Conservation (phyloP, 2,888 invertebrate species). For the Tipula unca region DNA sequence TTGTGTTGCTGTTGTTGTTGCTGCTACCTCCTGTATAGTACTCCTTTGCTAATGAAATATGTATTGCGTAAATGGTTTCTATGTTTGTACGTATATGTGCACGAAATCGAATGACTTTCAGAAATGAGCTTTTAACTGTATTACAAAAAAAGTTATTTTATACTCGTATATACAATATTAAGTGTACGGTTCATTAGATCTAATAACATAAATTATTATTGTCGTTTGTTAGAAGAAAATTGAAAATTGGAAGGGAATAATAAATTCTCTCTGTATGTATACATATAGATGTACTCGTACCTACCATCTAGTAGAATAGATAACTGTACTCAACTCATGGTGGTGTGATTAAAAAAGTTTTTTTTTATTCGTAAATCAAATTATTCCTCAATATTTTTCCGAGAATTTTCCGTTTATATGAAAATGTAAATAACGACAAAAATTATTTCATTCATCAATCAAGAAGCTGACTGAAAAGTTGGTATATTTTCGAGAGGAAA, state of each 20-base stretch:
- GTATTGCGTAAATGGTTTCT: background rate
- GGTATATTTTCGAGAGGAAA: background rate
- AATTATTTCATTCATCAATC: background rate
- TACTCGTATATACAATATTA: background rate
- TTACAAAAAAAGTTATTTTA: background rate
- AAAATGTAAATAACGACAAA: background rate
- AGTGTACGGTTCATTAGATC: background rate
- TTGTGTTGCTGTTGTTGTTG: background rate
- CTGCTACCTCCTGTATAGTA: background rate
- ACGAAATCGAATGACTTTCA: background rate
- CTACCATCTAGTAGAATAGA: no score
- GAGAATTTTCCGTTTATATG: background rate
- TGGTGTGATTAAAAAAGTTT: no score
- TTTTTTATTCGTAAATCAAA: no score
- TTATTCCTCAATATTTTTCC: background rate
- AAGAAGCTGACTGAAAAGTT: background rate
- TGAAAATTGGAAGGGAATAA: background rate
- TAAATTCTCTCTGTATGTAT: background rate
- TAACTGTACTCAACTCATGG: background rate
- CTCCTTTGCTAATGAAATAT: background rate
- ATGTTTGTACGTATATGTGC: no score
- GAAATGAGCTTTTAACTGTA: background rate
- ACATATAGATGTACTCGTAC: no score
- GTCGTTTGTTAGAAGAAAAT: background rate
- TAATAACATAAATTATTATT: constrained; percentile 14